These are phyloP conservation scores for Zootermopsis nevadensis DNA, from an alignment of 2,888 invertebrate genomes.

Conservation along the genomic window DNA sequence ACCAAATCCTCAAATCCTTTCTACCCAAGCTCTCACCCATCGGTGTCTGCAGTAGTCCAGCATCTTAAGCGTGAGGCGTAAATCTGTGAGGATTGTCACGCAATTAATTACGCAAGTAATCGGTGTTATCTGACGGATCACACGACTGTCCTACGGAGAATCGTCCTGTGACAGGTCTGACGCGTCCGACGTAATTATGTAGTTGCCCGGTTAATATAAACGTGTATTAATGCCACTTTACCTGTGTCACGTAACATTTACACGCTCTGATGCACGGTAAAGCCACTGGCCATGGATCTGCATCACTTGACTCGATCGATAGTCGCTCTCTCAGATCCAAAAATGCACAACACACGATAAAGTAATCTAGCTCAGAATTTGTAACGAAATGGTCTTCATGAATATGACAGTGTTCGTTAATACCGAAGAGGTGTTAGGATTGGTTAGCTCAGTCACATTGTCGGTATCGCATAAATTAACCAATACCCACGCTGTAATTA, in stretches of 20 bases:
- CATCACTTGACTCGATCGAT: neutral
- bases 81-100: too few species aligned
- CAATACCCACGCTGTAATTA: neutral
- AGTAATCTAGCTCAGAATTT: neutral
- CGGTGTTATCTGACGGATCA: too few species aligned
- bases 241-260: conserved; percentile 12
- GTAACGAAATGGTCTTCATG: neutral
- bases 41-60: too few species aligned
- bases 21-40: too few species aligned
- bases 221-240: conserved; percentile 6
- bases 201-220: conserved; percentile 8
- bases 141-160: neutral
- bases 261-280: neutral
- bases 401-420: neutral
- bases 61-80: too few species aligned
- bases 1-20: too few species aligned
- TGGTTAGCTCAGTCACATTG: neutral
- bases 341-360: neutral
- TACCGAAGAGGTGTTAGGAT: neutral
- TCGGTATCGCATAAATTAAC: neutral
- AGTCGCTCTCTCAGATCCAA: neutral
- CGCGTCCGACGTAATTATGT: neutral
- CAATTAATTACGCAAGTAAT: too few species aligned
- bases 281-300: neutral
- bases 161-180: neutral